Conservation (phyloP, 2,113 vertebrate genomes). For the Phrynosoma platyrhinos region DNA sequence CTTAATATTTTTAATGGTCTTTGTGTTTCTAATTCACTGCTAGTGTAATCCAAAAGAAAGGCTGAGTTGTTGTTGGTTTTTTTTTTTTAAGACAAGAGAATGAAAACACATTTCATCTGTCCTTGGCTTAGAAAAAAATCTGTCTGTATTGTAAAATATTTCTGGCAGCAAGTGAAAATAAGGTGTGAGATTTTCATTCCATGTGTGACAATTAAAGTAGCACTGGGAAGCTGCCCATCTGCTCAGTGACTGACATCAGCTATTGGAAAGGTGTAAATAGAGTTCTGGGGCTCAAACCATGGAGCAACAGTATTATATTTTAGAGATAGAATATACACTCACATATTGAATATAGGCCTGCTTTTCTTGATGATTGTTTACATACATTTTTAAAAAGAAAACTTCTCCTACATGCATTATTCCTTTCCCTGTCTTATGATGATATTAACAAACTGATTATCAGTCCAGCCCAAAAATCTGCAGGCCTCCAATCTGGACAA, state of each 20-base stretch:
- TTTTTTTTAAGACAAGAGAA: constrained; percentile 16
- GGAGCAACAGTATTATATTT: constrained; percentile 28
- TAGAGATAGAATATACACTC: constrained; percentile 13
- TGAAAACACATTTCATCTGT: constrained; percentile 26
- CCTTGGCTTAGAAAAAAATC: constrained; percentile 23
- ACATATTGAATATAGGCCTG: neutral
- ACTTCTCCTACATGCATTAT: neutral
- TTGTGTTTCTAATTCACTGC: neutral
- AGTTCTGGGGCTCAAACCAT: constrained; percentile 31
- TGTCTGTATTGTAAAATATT: constrained; percentile 48
- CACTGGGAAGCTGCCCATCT: constrained; percentile 54
- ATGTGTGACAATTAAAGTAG: constrained; percentile 42
- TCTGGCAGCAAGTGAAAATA: constrained; percentile 43
- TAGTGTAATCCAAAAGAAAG: constrained; percentile 30
- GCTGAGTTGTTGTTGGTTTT: neutral
- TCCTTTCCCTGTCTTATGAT: neutral
- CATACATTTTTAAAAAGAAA: neutral
- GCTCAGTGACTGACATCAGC: constrained; percentile 25
- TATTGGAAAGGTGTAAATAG: constrained; percentile 21
- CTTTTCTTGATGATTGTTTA: neutral
- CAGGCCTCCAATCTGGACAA: neutral
- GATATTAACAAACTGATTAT: neutral
- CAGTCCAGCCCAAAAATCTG: neutral
- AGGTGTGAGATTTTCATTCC: constrained; percentile 56
- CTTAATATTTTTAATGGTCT: constrained; percentile 13